Evolutionary conservation across 1,140 invertebrate genomes (phyloP), one percentile per base, ranked within the genome.

Genomic region (Steinernema khuongi): DNA sequence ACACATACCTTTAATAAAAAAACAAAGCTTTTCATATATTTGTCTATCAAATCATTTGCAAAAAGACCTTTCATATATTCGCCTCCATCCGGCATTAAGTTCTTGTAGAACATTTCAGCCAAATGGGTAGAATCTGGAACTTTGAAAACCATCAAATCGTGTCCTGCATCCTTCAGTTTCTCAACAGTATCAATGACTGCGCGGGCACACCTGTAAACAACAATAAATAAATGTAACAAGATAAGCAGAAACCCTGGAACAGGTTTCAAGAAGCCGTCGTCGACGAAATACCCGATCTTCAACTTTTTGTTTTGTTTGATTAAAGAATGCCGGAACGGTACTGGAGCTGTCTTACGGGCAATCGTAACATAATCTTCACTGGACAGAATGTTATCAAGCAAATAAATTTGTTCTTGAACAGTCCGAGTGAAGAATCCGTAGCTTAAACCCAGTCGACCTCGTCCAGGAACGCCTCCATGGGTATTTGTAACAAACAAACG

Each of bases 381-480:
- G 30, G 67, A 44, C 0, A 72, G 19, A 29, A 67, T 74, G 14
- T 32, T 22, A 19, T 79, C 30, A 19, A 81, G 41, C 17, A 83
- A 75, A 19, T 68, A 69, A 1, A 80, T 72, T 32, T 83, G 81
- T 26, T 84, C 84, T 0, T 84, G 76, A 18, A 85, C 84, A 19
- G 36, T 73, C 19, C 82, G 60, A n/a, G 83, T 84, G 66, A 85
- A 85, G 60, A 85, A 83, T 26, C 83, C 83, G 67, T 67, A 80
- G 19, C 79, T 72, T 0, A 85, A 43, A 0, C 79, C 83, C 14
- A 84, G 70, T 19, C 83, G 79, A 14, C 79, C 80, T 19, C 78
- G 43, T 1, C 83, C 83, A 11, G 83, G 82, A 22, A 84, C 31
- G 14, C 84, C 83, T n/a, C 70, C 67, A 32, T 80, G 76, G 0